Evolutionary conservation across 2,797 vertebrate genomes (phyloP).

Genomic region (Tragopan temminckii): DNA sequence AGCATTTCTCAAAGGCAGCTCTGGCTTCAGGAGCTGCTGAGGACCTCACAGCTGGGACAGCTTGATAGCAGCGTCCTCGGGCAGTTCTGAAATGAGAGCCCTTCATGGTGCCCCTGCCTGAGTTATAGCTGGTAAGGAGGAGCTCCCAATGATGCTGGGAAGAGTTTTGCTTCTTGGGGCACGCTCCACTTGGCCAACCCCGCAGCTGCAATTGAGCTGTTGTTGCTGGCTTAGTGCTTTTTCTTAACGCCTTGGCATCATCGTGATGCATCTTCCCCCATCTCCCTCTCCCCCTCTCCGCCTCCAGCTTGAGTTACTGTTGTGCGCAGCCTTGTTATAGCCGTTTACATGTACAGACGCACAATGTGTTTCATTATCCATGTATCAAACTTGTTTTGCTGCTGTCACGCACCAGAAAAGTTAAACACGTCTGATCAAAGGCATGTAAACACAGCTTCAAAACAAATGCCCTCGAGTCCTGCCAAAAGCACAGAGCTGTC

Average conservation of each 20-base stretch:
- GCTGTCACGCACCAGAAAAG: conserved; percentile 73
- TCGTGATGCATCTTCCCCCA: not conserved
- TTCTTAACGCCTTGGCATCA: not conserved
- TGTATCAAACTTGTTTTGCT: conserved; percentile 77
- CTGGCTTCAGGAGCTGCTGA: not conserved
- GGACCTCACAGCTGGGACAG: not conserved
- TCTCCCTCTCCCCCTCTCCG: rapidly evolving
- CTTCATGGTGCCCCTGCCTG: rapidly evolving
- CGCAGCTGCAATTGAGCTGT: not conserved
- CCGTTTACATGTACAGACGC: not conserved
- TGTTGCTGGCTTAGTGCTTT: not conserved
- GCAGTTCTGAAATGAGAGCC: not conserved
- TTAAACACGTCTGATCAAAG: conserved; percentile 79
- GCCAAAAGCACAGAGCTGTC: conserved; percentile 73
- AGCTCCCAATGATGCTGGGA: rapidly evolving
- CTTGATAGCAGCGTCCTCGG: not conserved
- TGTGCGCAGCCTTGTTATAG: not conserved
- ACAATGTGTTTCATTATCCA: conserved; percentile 75
- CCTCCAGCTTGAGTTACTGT: not conserved
- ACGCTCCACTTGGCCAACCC: not conserved
- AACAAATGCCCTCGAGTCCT: conserved; percentile 72
- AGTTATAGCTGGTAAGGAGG: not conserved
- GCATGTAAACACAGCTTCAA: conserved; percentile 76
- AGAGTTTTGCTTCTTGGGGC: not conserved
- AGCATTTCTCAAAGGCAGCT: not conserved